Evolutionary conservation across 2,113 vertebrate genomes (phyloP).

Genomic region (Monopterus albus): DNA sequence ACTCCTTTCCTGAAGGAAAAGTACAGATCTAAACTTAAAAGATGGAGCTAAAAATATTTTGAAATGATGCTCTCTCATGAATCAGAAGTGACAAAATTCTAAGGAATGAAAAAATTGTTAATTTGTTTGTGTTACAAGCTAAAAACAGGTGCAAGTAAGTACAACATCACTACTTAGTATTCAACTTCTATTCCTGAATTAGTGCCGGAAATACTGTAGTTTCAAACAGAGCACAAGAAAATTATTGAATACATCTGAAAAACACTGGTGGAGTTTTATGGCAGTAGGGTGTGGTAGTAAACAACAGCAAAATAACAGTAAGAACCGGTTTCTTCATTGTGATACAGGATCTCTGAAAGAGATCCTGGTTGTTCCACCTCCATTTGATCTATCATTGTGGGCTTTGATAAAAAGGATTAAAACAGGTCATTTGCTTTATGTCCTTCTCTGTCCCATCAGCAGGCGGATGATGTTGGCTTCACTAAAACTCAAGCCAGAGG

Average conservation of each 20-base stretch:
- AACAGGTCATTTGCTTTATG: conserved; percentile 63
- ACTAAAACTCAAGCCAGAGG: conserved; percentile 75
- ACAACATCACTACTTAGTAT: conserved; percentile 25
- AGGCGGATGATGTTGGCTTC: conserved; percentile 60
- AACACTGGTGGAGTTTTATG: conserved; percentile 32
- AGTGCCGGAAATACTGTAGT: conserved; percentile 32
- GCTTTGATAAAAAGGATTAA: conserved; percentile 57
- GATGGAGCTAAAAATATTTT: too few relatives aligned
- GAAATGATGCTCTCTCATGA: neutral
- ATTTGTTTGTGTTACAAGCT: too few relatives aligned
- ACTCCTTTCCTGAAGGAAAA: too few relatives aligned
- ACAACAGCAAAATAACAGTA: too few relatives aligned
- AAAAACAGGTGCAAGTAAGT: too few relatives aligned
- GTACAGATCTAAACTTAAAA: neutral
- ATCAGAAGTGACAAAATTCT: neutral
- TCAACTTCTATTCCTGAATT: conserved; percentile 11
- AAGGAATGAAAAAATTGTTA: too few relatives aligned
- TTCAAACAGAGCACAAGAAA: conserved; percentile 40
- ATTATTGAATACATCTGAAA: conserved; percentile 29
- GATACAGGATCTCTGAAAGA: conserved; percentile 53
- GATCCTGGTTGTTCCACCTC: conserved; percentile 48
- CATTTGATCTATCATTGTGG: conserved; percentile 57
- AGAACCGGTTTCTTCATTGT: too few relatives aligned
- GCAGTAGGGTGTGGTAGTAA: too few relatives aligned
- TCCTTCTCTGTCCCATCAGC: conserved; percentile 59